These are phyloP conservation scores for Numida meleagris DNA, from an alignment of 2,113 vertebrate genomes.

Conservation along the genomic window DNA sequence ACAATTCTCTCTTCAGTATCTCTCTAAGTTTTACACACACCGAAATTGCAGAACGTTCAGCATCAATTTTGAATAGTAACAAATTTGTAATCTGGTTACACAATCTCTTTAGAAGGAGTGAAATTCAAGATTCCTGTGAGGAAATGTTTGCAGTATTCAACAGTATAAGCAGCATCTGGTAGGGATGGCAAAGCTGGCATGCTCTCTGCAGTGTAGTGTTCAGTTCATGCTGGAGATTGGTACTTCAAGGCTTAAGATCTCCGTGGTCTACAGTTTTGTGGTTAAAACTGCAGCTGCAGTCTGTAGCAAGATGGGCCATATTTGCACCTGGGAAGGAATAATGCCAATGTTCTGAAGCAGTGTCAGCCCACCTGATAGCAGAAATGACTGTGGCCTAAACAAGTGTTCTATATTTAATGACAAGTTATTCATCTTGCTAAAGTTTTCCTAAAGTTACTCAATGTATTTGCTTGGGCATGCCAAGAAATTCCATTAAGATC, in stretches of 20 bases:
- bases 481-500: background rate
- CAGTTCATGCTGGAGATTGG: fast-evolving
- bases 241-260: background rate
- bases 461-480: background rate
- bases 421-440: background rate
- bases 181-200: background rate
- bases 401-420: background rate
- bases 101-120: background rate
- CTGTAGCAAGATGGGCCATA: background rate
- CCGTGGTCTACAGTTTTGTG: background rate
- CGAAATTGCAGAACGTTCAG: background rate
- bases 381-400: background rate
- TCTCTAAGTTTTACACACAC: background rate
- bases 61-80: background rate
- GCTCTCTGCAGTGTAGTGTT: background rate
- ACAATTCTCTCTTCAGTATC: background rate
- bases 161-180: background rate
- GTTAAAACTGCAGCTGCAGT: background rate
- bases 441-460: background rate
- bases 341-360: background rate
- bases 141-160: background rate
- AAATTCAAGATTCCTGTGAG: background rate
- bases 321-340: background rate
- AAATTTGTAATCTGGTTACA: background rate
- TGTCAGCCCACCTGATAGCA: background rate